Conservation (phyloP, 2,113 vertebrate species). For the Thunnus thynnus region DNA sequence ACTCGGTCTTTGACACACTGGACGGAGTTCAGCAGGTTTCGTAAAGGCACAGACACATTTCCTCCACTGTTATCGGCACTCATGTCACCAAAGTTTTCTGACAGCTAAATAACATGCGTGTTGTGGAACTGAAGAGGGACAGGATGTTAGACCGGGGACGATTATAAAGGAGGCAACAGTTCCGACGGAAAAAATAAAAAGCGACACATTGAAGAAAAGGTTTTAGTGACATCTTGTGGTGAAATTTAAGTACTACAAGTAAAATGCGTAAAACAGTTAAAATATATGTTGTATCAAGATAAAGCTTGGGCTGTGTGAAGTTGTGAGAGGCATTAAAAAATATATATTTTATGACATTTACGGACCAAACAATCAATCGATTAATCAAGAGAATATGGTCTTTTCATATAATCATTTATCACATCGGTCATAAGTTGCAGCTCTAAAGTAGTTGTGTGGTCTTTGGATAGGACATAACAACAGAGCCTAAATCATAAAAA, state of each 20-base stretch:
- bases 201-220: not conserved
- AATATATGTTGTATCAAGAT: no score
- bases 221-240: not conserved
- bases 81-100: constrained; percentile 29
- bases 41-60: constrained; percentile 76
- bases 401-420: no score
- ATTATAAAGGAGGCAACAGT: constrained; percentile 15
- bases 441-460: no score
- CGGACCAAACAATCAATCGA: no score
- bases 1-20: constrained; percentile 83
- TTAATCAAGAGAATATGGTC: no score
- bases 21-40: constrained; percentile 81
- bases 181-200: not conserved
- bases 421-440: no score
- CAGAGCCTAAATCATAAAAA: no score
- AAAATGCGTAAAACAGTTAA: no score
- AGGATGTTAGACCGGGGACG: constrained; percentile 22
- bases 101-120: constrained; percentile 29
- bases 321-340: no score
- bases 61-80: constrained; percentile 50
- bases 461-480: no score
- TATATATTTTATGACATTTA: no score
- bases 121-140: constrained; percentile 61
- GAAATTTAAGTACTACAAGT: accelerated
- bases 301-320: no score